Evolutionary conservation across 2,888 invertebrate genomes (phyloP), one percentile per base, ranked within the genome.

Genomic region (Synergus umbraculus): DNA sequence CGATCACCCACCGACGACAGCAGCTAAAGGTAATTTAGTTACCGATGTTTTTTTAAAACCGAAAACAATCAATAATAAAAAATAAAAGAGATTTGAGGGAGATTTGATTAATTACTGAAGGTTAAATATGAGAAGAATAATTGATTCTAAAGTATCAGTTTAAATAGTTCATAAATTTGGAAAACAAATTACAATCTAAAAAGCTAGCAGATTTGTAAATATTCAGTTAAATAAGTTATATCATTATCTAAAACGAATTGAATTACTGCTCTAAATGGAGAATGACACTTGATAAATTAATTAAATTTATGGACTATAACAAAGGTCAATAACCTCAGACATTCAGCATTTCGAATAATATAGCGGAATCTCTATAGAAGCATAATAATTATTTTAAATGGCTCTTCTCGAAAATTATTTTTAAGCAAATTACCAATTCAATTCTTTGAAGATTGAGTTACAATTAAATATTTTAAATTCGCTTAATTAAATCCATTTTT

Each of bases 1-100:
- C 82, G 87, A 90, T 85, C 88, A 87, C 81, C 88, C 89, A 82
- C 84, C 88, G 78, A 82, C 87, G 41, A 86, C 85, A 84, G 79
- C 86, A 83, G 81, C 85, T 78, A 87, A 87, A 85, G 89, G 87
- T 88, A 81, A 82, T 54, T 41, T 73, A 15, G 22, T 46, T 46
- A 46, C 22, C 13, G 4, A 69, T 8, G 7, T 29, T 22, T 29
- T 0, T 22, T 22, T 5, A 29, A 60, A 22, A 22, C 18, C 12
- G 4, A 60, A 18, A 18, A 22, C 2, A 8, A 58, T 9, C 58
- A 10, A 15, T 15, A 15, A 37, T 15, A 0, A n/a, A 2, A n/a
- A 2, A 54, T 3, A n/a, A 2, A n/a, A 54, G 4, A 4, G 37
- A 37, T 7, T 37, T 37, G 37, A 29, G 29, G 29, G 29, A 29